A percentile compares a stretch with the other conserved stretches of the same genome.
These are phyloP conservation scores for Caenorhabditis afra DNA, from an alignment of 2,888 invertebrate species.

Conservation along the genomic window DNA sequence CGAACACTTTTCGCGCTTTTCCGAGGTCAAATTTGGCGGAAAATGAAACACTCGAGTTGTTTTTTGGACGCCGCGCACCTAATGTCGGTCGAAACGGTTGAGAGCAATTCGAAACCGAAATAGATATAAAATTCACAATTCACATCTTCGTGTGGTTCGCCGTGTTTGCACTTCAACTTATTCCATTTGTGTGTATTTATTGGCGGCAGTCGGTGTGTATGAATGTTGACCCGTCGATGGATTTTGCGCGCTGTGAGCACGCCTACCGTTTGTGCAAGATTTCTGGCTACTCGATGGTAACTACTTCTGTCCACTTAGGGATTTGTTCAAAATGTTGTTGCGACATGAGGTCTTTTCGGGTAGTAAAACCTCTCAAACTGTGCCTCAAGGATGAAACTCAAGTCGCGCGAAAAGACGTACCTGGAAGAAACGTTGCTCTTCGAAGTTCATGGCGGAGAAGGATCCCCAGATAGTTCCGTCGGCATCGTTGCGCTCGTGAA, in stretches of 20 bases:
- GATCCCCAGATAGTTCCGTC: conserved; percentile 80
- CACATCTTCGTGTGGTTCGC: conserved; percentile 49
- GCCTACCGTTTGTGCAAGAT: conserved; percentile 53
- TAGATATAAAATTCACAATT: conserved; percentile 49
- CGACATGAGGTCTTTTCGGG: background rate
- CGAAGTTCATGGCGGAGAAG: conserved; percentile 80
- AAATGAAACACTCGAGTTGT: conserved; percentile 46
- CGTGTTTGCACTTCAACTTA: conserved; percentile 58
- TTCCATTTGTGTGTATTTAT: conserved; percentile 50
- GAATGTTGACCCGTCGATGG: conserved; percentile 46
- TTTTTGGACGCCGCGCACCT: conserved; percentile 18
- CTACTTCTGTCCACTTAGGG: conserved; percentile 26
- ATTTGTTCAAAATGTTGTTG: conserved; percentile 46
- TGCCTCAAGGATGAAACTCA: no score
- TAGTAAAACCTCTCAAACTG: no score
- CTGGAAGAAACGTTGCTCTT: conserved; percentile 79
- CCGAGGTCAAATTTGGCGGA: conserved; percentile 10
- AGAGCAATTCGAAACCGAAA: conserved; percentile 23
- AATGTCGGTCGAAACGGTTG: conserved; percentile 17
- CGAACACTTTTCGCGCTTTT: conserved; percentile 37
- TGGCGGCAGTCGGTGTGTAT: conserved; percentile 4
- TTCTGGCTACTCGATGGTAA: conserved; percentile 30
- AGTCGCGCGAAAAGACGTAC: no score
- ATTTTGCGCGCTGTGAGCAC: conserved; percentile 55
- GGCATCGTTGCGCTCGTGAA: conserved; percentile 77